Evolutionary conservation across 2,888 invertebrate genomes (phyloP).

Genomic region (Temnothorax unifasciatus): DNA sequence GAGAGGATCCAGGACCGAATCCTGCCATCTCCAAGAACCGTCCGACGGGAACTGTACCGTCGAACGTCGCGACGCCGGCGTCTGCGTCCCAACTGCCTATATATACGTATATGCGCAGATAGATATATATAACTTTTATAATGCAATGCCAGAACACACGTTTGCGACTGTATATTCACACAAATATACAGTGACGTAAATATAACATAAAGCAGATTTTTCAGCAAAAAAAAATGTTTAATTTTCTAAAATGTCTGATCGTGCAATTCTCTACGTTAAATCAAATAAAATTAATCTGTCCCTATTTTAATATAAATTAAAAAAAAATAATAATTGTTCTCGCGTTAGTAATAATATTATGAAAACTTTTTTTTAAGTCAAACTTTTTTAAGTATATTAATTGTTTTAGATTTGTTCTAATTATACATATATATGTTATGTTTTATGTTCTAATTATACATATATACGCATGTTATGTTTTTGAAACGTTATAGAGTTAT

Average conservation of each 20-base stretch:
- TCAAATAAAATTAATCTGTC: neutral
- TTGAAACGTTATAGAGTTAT: neutral
- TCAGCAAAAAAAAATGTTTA: neutral
- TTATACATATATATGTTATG: neutral
- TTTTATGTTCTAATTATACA: neutral
- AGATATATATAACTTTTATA: slow-evolving; percentile 64
- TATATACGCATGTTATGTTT: neutral
- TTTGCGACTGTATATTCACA: slow-evolving; percentile 52
- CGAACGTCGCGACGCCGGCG: slow-evolving; percentile 85
- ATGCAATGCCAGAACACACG: slow-evolving; percentile 63
- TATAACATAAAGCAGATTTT: neutral
- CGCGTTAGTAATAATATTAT: neutral
- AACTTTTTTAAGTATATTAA: no score
- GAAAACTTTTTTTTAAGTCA: neutral
- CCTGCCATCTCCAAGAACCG: slow-evolving; percentile 84
- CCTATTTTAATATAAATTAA: slow-evolving; percentile 1
- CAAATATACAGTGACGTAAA: slow-evolving; percentile 45
- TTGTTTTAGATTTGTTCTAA: neutral
- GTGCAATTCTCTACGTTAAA: neutral
- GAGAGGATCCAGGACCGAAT: slow-evolving; percentile 76
- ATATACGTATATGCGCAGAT: slow-evolving; percentile 66
- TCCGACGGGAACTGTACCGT: slow-evolving; percentile 85
- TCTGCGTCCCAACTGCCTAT: slow-evolving; percentile 81
- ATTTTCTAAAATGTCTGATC: slow-evolving; percentile 9
- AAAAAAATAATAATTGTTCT: neutral